Base-by-base conservation (phyloP, 2,888 invertebrate genomes). In the Zootermopsis nevadensis region DNA sequence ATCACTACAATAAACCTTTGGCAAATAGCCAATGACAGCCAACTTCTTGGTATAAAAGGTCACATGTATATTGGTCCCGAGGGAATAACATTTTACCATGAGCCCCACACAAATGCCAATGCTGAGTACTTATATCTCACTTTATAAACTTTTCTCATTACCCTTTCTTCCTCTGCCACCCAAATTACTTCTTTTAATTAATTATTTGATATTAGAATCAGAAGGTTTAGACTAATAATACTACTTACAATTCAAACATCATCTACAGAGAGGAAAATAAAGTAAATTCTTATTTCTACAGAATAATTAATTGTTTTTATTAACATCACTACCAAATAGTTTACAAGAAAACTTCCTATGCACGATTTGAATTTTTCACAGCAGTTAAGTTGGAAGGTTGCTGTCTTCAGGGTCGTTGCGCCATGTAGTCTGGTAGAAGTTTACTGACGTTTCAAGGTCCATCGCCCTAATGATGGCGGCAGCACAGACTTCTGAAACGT, bases 21-120 rank as follows among this genome's bases (percentile, higher is more conserved):
- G 74, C 74, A 74, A 8, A 38, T 19, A 38, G 74, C 74, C 74
- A 69, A 69, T 69, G 2, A 10, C 7, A n/a, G n/a, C 19, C n/a
- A 74, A 74, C 38, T 35, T 74, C 24, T n/a, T 6, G 38, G 38
- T 74, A 24, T 74, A 38, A 74, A 74, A 74, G 74, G 74, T 74
- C 74, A 38, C 7, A n/a, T 38, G n/a, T 69, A 31, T 38, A 74
- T 74, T 74, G 24, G 22, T 74, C 74, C 74, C 74, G 38, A n/a
- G 74, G 74, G 74, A 74, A 74, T 74, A 33, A n/a, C 35, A 33
- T 42, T 74, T 27, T 74, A 27, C 35, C 22, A 72, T 22, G 31
- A 35, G n/a, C 2, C 35, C 31, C 27, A n/a, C 7, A 12, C 15
- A 48, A 48, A 19, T 48, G 48, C 48, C 48, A 48, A 48, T 19